phyloP scores from a whole-genome alignment of 2,797 vertebrate species.

The Crocidura indochinensis region DNA sequence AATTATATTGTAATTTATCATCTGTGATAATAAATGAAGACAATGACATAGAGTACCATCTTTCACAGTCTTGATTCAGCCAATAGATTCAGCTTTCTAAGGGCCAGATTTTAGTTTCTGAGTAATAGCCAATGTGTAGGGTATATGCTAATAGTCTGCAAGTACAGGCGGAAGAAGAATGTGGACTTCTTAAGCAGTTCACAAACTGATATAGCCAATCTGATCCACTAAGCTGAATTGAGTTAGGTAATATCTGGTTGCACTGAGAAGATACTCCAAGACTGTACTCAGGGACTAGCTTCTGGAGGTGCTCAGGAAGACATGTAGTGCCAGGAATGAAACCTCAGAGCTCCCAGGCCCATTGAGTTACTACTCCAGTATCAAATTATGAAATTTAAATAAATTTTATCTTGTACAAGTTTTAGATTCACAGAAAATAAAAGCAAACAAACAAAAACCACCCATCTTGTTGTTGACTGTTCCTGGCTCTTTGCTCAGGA shows the following conservation, averaged over 20 bases:
- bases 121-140: neutral
- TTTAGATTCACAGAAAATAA: no score
- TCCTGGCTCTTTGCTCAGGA: no score
- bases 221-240: neutral
- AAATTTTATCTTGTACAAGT: neutral
- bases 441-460: no score
- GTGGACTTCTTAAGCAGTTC: no score
- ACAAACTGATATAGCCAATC: neutral
- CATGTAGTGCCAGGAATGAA: no score
- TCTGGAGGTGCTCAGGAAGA: no score
- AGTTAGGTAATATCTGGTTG: neutral
- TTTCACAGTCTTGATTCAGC: conserved; percentile 27
- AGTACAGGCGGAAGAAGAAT: accelerated
- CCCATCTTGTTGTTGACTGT: no score
- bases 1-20: neutral
- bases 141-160: neutral
- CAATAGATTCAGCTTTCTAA: conserved; percentile 24
- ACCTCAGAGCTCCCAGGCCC: no score
- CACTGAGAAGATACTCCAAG: no score
- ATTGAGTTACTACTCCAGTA: neutral
- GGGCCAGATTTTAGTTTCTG: neutral
- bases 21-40: neutral
- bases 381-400: neutral
- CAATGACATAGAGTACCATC: neutral
- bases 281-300: no score